Evolutionary conservation across 1,140 invertebrate species (phyloP).

Genomic region (Kradibia gibbosae): DNA sequence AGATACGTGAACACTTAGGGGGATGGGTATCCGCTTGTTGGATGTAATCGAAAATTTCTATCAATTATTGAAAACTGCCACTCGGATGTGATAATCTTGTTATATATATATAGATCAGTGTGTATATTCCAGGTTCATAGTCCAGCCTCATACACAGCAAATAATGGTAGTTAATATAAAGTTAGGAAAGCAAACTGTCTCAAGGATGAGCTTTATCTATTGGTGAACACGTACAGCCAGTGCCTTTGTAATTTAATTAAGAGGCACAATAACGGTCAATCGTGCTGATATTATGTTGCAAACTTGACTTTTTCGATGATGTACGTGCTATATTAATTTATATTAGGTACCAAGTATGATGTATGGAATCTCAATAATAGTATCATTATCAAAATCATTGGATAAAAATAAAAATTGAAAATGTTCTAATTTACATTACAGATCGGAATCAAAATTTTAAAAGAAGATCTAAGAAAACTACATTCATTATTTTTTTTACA

Average conservation of each 20-base stretch:
- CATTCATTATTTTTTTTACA: no score
- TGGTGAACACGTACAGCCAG: neutral
- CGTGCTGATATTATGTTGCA: neutral
- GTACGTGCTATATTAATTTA: neutral
- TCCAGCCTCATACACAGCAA: neutral
- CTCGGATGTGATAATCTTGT: neutral
- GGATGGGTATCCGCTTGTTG: neutral
- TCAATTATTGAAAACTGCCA: conserved; percentile 17
- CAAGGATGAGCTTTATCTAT: neutral
- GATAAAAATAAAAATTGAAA: no score
- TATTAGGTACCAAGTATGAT: neutral
- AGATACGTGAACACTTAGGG: neutral
- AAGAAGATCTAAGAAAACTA: no score
- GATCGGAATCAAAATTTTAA: no score
- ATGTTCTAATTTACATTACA: no score
- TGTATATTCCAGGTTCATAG: neutral
- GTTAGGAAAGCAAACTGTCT: conserved; percentile 26
- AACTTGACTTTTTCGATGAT: neutral
- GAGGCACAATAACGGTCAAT: neutral
- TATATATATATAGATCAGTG: neutral
- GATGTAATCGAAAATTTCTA: neutral
- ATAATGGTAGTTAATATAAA: conserved; percentile 22
- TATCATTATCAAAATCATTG: neutral
- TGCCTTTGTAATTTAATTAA: conserved; percentile 31
- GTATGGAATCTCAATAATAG: neutral